Evolutionary conservation across 2,888 invertebrate species (phyloP), one percentile per base, ranked within the genome.

Genomic region (Vesta saturnalis): DNA sequence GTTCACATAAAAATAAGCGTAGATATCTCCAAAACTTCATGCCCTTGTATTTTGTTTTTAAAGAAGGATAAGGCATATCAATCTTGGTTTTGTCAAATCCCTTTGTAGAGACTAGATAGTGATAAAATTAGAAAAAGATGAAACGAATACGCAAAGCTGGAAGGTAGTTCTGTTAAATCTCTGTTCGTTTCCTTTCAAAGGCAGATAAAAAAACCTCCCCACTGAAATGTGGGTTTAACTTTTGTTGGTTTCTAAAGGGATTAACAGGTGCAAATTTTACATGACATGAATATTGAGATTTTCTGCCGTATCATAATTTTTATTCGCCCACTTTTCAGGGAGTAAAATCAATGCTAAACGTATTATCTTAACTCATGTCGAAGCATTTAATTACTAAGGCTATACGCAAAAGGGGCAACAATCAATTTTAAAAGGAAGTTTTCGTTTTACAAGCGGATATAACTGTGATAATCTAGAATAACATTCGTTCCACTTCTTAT

Each of bases 381-480:
- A 49, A 18, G 16, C 1, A 15, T 49, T 49, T 49, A 49, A 49
- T 49, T 49, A 18, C 14, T 18, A 49, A 18, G 2, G 18, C 14
- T 18, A 12, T 49, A 49, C 15, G 47, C 47, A 49, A 49, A 49
- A 18, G 47, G 47, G 39, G 39, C n/a, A 39, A 49, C 47, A 15
- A 49, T 49, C 47, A 49, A 49, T 49, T 49, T 49, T 49, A 1
- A 15, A 49, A 49, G 15, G 47, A 49, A 49, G 15, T 15, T 49
- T 49, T 43, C 47, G 16, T 49, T 49, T 18, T 49, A 49, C 47
- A 18, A 49, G 18, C 47, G 47, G 15, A 49, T 49, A 49, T 49
- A 49, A 49, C 47, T 49, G 47, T 18, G 47, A 49, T 49, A 49
- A 49, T 49, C 47, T 49, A 49, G 47, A 18, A 15, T 49, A 49